Evolutionary conservation across 2,888 invertebrate genomes (phyloP).

Genomic region (Xestobium rufovillosum): DNA sequence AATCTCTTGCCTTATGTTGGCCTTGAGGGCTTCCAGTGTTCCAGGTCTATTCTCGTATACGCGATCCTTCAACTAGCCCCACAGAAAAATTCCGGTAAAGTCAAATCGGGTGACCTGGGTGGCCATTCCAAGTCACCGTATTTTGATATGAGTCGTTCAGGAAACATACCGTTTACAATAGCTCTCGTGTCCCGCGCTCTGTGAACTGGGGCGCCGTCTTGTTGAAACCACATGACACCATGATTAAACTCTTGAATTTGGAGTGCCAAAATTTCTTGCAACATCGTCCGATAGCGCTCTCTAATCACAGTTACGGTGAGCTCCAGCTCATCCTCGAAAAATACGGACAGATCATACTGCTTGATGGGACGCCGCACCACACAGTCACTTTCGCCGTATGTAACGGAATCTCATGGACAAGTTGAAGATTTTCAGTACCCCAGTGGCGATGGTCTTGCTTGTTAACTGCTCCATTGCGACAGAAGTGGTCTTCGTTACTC

Average conservation of each 20-base stretch:
- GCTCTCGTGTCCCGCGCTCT: neutral
- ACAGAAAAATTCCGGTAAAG: neutral
- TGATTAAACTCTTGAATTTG: too few relatives aligned
- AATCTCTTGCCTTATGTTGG: conserved; percentile 3
- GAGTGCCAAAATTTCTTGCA: too few relatives aligned
- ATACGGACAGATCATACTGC: conserved; percentile 3
- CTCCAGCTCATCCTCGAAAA: neutral
- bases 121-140: too few relatives aligned
- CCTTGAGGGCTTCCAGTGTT: conserved; percentile 3
- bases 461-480: too few relatives aligned
- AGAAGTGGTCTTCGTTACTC: too few relatives aligned
- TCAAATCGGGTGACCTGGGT: conserved; percentile 4
- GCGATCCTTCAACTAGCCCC: too few relatives aligned
- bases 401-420: too few relatives aligned
- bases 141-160: neutral
- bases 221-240: too few relatives aligned
- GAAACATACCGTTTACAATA: neutral
- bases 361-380: neutral
- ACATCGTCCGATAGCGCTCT: conserved; percentile 2
- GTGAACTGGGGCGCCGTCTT: too few relatives aligned
- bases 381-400: too few relatives aligned
- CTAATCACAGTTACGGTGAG: neutral
- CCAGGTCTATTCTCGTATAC: neutral
- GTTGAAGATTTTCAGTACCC: neutral
- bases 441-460: conserved; percentile 2